These are phyloP conservation scores for Merluccius polli DNA, from an alignment of 2,797 vertebrate species.

Conservation along the genomic window DNA sequence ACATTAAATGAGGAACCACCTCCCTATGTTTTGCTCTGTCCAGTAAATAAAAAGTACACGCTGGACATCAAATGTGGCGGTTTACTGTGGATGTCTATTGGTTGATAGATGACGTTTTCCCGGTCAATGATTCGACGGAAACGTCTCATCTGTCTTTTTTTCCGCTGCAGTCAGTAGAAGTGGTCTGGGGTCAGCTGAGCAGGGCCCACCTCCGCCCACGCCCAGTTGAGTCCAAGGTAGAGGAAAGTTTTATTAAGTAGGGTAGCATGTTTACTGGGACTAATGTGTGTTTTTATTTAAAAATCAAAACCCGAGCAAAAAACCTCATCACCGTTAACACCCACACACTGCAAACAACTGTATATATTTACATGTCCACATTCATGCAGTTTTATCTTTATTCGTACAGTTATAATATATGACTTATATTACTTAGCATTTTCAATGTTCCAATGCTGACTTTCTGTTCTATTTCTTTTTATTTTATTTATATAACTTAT, in stretches of 20 bases:
- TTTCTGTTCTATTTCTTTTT: neutral
- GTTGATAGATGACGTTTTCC: neutral
- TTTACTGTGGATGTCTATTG: neutral
- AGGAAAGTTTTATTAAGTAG: neutral
- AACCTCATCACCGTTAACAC: no score
- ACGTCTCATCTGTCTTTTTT: neutral
- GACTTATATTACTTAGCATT: neutral
- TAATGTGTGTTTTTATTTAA: neutral
- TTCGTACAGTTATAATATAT: neutral
- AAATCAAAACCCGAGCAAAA: neutral
- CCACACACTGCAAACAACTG: no score
- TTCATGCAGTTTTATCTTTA: neutral
- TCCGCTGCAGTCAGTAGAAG: neutral
- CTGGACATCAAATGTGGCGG: neutral
- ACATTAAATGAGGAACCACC: neutral
- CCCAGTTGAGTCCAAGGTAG: neutral
- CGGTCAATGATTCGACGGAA: neutral
- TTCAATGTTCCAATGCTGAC: neutral
- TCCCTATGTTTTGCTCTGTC: neutral
- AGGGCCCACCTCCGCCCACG: neutral
- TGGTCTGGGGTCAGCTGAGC: neutral
- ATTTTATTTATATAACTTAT: no score
- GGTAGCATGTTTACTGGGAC: neutral
- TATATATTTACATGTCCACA: neutral
- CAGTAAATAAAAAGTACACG: neutral